phyloP scores from a whole-genome alignment of 2,888 invertebrate species.

The Lobophora halterata region DNA sequence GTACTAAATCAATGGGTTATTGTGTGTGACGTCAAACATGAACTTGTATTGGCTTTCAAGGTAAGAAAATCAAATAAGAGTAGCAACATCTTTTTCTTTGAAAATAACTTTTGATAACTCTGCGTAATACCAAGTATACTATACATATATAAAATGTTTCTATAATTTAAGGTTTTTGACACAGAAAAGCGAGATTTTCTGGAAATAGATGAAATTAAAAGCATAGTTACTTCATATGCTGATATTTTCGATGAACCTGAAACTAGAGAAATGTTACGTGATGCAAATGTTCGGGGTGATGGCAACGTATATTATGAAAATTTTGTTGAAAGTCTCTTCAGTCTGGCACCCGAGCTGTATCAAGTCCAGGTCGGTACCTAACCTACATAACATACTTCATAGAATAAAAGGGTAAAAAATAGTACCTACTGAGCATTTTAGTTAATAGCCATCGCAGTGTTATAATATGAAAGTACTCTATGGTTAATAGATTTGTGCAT shows the following conservation, averaged over 20 bases:
- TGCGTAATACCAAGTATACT: background rate
- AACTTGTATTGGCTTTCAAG: constrained; percentile 60
- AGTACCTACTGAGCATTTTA: too few relatives aligned
- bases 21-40: constrained; percentile 59
- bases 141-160: background rate
- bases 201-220: constrained; percentile 54
- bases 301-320: constrained; percentile 61
- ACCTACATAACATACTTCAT: background rate
- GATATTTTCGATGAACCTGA: constrained; percentile 52
- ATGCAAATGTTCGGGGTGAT: constrained; percentile 63
- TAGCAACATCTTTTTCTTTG: too few relatives aligned
- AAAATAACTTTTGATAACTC: too few relatives aligned
- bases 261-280: constrained; percentile 55
- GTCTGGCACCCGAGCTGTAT: constrained; percentile 58
- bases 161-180: constrained; percentile 59
- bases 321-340: constrained; percentile 63
- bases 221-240: constrained; percentile 49
- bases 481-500: too few relatives aligned
- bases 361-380: constrained; percentile 48
- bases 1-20: constrained; percentile 55
- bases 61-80: too few relatives aligned
- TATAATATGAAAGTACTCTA: too few relatives aligned
- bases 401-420: too few relatives aligned
- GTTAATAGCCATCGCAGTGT: too few relatives aligned
- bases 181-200: constrained; percentile 60